Evolutionary conservation across 2,797 vertebrate species (phyloP).

Genomic region (Helarctos malayanus): DNA sequence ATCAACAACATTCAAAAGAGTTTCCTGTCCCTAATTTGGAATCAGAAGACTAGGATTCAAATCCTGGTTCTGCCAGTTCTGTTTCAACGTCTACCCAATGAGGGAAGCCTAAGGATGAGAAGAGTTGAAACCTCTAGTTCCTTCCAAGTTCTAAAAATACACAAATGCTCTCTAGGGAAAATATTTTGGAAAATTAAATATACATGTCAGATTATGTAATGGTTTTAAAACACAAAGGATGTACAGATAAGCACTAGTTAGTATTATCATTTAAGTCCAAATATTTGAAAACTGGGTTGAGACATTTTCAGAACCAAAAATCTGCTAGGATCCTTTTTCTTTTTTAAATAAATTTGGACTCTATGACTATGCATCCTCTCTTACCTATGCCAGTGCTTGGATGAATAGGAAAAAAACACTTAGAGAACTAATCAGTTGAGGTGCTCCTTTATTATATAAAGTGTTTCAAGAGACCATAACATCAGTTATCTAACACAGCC

Average conservation of each 20-base stretch:
- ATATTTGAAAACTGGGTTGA: constrained; percentile 56
- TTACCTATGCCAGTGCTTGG: constrained; percentile 3
- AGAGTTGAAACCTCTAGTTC: not conserved
- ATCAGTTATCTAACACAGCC: not conserved
- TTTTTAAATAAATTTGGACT: not conserved
- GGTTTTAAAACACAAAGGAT: constrained; percentile 53
- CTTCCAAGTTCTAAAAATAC: constrained; percentile 7
- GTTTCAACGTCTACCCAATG: constrained; percentile 8
- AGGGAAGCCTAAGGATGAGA: not conserved
- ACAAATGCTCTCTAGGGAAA: constrained; percentile 17
- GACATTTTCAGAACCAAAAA: constrained; percentile 17
- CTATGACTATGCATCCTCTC: not conserved
- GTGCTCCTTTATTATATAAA: constrained; percentile 28
- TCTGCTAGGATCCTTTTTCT: not conserved
- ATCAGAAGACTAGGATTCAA: constrained; percentile 6
- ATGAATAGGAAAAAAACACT: not conserved
- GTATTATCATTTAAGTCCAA: constrained; percentile 46
- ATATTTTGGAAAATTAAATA: constrained; percentile 66
- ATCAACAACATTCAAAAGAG: not conserved
- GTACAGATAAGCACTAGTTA: constrained; percentile 32
- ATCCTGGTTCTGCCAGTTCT: not conserved
- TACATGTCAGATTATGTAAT: constrained; percentile 42
- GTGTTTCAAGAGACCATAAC: constrained; percentile 19
- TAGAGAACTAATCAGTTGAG: not conserved
- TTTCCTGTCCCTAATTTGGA: constrained; percentile 11